Evolutionary conservation across 2,888 invertebrate genomes (phyloP).

Genomic region (Beris chalybata): DNA sequence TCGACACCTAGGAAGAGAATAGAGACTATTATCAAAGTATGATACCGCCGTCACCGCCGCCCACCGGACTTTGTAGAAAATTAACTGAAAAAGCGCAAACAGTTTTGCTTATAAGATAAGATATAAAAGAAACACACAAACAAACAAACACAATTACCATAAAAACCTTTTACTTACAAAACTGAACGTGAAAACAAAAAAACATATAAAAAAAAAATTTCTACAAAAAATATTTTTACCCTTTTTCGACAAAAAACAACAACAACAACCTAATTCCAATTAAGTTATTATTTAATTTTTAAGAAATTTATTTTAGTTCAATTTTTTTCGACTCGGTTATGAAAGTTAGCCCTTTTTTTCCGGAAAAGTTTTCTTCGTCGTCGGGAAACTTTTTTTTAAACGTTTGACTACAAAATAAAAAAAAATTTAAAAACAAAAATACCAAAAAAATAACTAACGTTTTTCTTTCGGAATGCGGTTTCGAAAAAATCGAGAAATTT

Average conservation of each 20-base stretch:
- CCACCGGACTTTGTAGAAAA: slow-evolving; percentile 82
- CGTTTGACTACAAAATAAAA: no score
- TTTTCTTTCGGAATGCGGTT: no score
- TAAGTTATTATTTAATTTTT: slow-evolving; percentile 15
- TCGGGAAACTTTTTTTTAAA: no score
- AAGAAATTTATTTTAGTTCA: no score
- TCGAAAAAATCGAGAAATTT: no score
- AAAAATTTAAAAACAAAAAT: no score
- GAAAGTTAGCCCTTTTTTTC: no score
- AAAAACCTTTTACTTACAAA: slow-evolving; percentile 7
- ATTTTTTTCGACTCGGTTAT: no score
- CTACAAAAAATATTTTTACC: neutral
- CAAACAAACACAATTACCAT: slow-evolving; percentile 7
- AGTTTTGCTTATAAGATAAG: slow-evolving; percentile 84
- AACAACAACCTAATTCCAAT: neutral
- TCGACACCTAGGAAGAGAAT: slow-evolving; percentile 97
- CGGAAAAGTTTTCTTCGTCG: no score
- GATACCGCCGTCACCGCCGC: slow-evolving; percentile 92
- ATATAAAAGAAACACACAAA: slow-evolving; percentile 34
- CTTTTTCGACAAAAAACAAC: neutral
- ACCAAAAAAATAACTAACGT: no score
- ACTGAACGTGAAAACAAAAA: neutral
- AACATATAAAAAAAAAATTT: neutral
- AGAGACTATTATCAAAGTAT: slow-evolving; percentile 95
- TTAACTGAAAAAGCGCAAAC: slow-evolving; percentile 86